Base-by-base conservation (phyloP, 2,113 vertebrate genomes). In the Stegastes partitus region DNA sequence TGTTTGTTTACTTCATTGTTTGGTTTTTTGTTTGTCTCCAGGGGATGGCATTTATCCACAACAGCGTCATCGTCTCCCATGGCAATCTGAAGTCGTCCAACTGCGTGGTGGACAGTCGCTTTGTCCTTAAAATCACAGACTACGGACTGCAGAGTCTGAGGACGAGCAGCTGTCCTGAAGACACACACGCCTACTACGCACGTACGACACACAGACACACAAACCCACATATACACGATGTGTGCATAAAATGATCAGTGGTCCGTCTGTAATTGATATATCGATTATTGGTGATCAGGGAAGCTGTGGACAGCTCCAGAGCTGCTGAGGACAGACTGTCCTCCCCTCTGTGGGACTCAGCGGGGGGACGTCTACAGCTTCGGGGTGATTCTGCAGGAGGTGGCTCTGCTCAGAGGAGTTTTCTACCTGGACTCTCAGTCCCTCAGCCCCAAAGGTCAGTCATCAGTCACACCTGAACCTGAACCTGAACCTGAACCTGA, bases 41-140 rank as follows among this genome's bases (percentile, higher is more conserved):
- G 97, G 97, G 97, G 4, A 98, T 98, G 97, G 91, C 94, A 0
- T 98, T 97, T 85, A 93, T 98, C 2, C 97, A 98, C 92, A 96
- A 94, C 22, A 96, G 97, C 0, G 95, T 95, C 50, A 96, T 98
- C 19, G 34, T 93, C 22, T 97, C 95, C 73, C 97, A 98, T 0
- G 97, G 97, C 21, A 97, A 96, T 91, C 96, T 98, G 77, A 98
- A 97, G 86, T 98, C 97, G 0, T 98, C 96, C 77, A 98, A 98
- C 94, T 98, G 97, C 0, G 96, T 98, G 84, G 97, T 98, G 53
- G 97, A 98, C 54, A 95, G 97, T 7, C 96, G 97, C 72, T 98
- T 98, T 0, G 97, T 98, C n/a, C 94, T 98, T 51, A 98, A 98
- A 94, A 96, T 98, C 93, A 97, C 96, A 0, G 97, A 98, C 91